Percentiles rank a stretch among this genome's conserved stretches.
Conservation (phyloP, 1,140 invertebrate genomes). For the Nasonia giraulti region DNA sequence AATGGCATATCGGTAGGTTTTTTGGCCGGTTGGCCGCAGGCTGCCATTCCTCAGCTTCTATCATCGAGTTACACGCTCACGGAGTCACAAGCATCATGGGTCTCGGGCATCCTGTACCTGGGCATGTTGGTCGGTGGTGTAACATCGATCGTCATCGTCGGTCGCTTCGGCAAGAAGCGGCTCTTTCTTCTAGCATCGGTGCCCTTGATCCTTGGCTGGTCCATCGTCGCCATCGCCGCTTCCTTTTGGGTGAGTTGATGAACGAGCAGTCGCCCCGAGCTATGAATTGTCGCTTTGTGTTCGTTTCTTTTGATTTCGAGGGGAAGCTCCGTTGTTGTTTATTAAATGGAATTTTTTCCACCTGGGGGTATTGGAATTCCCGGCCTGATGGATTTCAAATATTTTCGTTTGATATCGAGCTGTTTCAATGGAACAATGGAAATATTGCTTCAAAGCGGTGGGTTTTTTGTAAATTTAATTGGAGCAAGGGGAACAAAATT, state of each 20-base stretch:
- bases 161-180: neutral
- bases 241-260: slow-evolving; percentile 28
- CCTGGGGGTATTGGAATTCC: neutral
- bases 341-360: neutral
- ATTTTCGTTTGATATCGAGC: too few species aligned
- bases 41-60: slow-evolving; percentile 26
- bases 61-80: neutral
- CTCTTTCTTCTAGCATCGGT: slow-evolving; percentile 7
- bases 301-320: neutral
- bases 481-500: too few species aligned
- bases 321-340: too few species aligned
- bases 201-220: slow-evolving; percentile 15
- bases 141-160: neutral
- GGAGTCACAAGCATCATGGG: slow-evolving; percentile 3
- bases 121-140: slow-evolving; percentile 31
- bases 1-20: slow-evolving; percentile 23
- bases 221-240: neutral
- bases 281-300: neutral
- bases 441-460: too few species aligned
- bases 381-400: neutral
- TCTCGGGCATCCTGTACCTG: slow-evolving; percentile 5
- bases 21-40: slow-evolving; percentile 28
- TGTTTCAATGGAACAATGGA: too few species aligned
- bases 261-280: neutral
- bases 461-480: too few species aligned